Evolutionary conservation across 2,797 vertebrate genomes (phyloP).

Genomic region (Cephalopachus bancanus): DNA sequence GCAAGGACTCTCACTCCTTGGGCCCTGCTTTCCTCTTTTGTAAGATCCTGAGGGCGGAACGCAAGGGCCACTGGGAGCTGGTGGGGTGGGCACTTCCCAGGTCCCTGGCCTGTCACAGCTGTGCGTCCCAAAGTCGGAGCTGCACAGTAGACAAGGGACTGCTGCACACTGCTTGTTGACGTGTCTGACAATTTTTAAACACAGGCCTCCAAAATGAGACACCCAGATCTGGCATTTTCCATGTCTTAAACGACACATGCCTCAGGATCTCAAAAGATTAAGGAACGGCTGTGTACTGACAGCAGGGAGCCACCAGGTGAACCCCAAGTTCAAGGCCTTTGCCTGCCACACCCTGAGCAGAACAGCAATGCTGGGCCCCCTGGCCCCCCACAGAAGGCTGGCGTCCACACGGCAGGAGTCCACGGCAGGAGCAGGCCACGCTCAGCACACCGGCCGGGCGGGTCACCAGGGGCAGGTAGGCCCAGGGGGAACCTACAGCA

Average conservation of each 20-base stretch:
- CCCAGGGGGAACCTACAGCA: background rate
- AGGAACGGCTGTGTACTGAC: background rate
- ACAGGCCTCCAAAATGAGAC: rapidly evolving
- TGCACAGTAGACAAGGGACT: rapidly evolving
- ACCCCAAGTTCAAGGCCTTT: background rate
- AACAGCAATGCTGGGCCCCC: background rate
- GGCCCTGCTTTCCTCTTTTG: background rate
- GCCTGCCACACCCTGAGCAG: background rate
- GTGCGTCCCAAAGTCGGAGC: background rate
- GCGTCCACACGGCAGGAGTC: background rate
- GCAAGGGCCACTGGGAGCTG: background rate
- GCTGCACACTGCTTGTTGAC: rapidly evolving
- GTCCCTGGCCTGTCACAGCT: no score
- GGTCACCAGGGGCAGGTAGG: background rate
- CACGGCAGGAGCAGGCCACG: background rate
- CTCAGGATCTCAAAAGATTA: background rate
- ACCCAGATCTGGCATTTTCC: background rate
- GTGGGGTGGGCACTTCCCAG: background rate
- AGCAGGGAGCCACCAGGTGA: rapidly evolving
- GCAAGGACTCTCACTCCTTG: background rate
- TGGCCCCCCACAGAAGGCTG: background rate
- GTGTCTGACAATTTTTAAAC: background rate
- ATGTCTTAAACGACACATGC: background rate
- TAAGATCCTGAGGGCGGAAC: background rate
- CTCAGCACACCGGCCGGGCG: background rate